A percentile compares a stretch with the other conserved stretches of the same genome.
These are phyloP conservation scores for Microplitis mediator DNA, from an alignment of 1,140 invertebrate species.

Conservation along the genomic window DNA sequence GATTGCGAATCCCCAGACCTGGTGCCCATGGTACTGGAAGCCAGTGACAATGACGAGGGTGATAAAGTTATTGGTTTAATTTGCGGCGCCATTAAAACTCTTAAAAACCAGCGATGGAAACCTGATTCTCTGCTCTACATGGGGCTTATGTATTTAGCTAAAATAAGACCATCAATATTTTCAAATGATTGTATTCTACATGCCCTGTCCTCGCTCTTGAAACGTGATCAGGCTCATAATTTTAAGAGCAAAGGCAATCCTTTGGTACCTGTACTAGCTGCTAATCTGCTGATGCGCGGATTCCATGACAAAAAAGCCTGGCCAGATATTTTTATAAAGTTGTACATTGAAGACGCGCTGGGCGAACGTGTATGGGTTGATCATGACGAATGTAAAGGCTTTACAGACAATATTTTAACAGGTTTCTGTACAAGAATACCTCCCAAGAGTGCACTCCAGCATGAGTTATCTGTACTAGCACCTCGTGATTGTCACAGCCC, in stretches of 20 bases:
- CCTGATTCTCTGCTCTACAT: conserved; percentile 80
- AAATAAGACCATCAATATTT: conserved; percentile 80
- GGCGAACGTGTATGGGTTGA: conserved; percentile 94
- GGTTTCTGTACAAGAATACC: conserved; percentile 86
- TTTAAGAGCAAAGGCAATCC: conserved; percentile 81
- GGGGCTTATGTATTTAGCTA: conserved; percentile 81
- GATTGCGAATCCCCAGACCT: conserved; percentile 69
- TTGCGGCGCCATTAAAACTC: conserved; percentile 70
- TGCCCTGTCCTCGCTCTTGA: conserved; percentile 82
- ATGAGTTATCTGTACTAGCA: conserved; percentile 64
- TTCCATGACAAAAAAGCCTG: conserved; percentile 79
- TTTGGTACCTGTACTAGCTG: conserved; percentile 81
- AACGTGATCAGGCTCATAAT: conserved; percentile 74
- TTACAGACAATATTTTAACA: conserved; percentile 90
- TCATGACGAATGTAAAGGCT: conserved; percentile 85
- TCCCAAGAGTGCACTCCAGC: conserved; percentile 66
- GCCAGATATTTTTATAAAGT: conserved; percentile 80
- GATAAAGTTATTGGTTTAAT: conserved; percentile 67
- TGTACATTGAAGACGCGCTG: conserved; percentile 93
- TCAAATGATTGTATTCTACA: conserved; percentile 79
- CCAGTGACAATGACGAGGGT: conserved; percentile 67
- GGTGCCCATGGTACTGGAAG: conserved; percentile 65
- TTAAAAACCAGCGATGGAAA: conserved; percentile 75
- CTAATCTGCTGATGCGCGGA: conserved; percentile 83
- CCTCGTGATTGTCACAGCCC: conserved; percentile 62